These are phyloP conservation scores for Scaptomyza hsui DNA, from an alignment of 1,140 invertebrate species.

Conservation along the genomic window DNA sequence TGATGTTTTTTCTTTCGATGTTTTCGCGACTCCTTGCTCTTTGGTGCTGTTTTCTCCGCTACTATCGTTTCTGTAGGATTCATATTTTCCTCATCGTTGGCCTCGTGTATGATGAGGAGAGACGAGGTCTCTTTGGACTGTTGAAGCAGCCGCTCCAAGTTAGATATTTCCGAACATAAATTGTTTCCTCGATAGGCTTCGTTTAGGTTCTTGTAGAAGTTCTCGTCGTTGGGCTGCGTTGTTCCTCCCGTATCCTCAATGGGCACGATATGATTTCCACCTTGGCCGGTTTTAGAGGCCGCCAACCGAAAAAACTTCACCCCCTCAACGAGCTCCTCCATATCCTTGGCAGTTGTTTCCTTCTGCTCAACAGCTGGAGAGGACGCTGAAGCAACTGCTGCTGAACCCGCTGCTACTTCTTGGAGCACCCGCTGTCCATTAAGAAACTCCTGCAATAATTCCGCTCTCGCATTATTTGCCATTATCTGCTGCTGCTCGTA, in stretches of 20 bases:
- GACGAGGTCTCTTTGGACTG: conserved; percentile 46
- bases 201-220: conserved; percentile 94
- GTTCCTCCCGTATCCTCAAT: conserved; percentile 78
- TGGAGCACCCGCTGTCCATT: conserved; percentile 61
- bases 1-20: conserved; percentile 81
- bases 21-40: conserved; percentile 42
- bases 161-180: conserved; percentile 64
- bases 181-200: conserved; percentile 92
- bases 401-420: conserved; percentile 37
- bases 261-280: conserved; percentile 51
- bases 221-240: conserved; percentile 86
- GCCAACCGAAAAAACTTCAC: conserved; percentile 74
- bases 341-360: no score
- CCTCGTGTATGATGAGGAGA: conserved; percentile 90
- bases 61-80: neutral
- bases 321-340: no score
- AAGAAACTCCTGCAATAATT: conserved; percentile 68
- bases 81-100: conserved; percentile 79
- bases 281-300: conserved; percentile 66
- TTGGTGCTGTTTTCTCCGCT: no score
- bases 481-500: conserved; percentile 69
- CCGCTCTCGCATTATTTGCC: conserved; percentile 63
- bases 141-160: conserved; percentile 63
- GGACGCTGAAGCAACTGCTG: neutral
- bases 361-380: neutral